A percentile compares a stretch with the other conserved stretches of the same genome.
These are phyloP conservation scores for Tetrao urogallus DNA, from an alignment of 2,113 vertebrate species.

Conservation along the genomic window DNA sequence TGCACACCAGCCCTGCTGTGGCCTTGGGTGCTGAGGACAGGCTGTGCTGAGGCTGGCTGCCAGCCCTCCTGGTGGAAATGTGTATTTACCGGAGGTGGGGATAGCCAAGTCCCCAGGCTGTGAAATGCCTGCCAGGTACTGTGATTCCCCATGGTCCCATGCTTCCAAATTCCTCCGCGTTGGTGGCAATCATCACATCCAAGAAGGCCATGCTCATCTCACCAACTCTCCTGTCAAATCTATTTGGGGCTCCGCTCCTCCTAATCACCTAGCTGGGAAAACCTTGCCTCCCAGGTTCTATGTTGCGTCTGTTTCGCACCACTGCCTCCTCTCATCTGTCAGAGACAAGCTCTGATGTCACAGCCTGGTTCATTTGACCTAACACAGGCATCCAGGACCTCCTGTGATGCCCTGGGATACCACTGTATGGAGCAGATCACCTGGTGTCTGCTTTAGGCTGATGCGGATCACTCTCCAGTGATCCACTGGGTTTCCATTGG, in stretches of 20 bases:
- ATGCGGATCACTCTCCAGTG: neutral
- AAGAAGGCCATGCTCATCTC: neutral
- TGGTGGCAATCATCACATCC: accelerated
- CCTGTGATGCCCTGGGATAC: neutral
- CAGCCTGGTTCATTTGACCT: neutral
- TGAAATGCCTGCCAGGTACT: neutral
- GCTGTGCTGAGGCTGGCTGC: neutral
- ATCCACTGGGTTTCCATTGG: neutral
- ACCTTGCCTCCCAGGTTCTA: neutral
- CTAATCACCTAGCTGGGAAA: neutral
- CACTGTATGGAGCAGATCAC: neutral
- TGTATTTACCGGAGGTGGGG: neutral
- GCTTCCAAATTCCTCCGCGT: neutral
- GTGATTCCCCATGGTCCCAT: accelerated
- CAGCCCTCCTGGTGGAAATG: neutral
- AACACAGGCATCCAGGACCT: neutral
- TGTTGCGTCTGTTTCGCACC: neutral
- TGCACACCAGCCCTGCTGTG: neutral
- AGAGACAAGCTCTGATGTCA: neutral
- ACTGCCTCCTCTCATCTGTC: neutral
- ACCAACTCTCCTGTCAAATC: neutral
- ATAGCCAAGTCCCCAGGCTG: neutral
- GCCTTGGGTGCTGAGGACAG: neutral
- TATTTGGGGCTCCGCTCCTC: neutral
- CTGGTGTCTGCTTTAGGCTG: neutral